Conservation (phyloP, 2,888 invertebrate genomes). For the Callimorpha dominula region DNA sequence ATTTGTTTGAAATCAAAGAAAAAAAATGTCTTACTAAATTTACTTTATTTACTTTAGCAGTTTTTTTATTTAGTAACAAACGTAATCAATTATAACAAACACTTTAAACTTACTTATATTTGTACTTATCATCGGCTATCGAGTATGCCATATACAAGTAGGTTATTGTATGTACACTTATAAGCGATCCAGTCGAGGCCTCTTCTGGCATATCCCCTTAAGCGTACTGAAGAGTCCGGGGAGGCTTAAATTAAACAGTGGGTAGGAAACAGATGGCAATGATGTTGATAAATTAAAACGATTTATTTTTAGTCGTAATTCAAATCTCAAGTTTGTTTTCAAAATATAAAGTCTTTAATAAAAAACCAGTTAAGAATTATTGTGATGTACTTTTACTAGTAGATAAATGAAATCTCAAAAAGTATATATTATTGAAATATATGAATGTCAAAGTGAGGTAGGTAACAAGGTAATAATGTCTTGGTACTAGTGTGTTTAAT, state of each 20-base stretch:
- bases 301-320: slow-evolving; percentile 24
- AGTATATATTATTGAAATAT: too few relatives aligned
- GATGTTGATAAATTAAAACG: slow-evolving; percentile 29
- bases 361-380: not conserved
- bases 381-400: too few relatives aligned
- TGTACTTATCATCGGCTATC: not conserved
- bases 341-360: slow-evolving; percentile 4
- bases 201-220: slow-evolving; percentile 7
- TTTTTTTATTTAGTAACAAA: not conserved
- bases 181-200: slow-evolving; percentile 6
- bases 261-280: slow-evolving; percentile 29
- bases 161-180: not conserved
- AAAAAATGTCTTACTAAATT: too few relatives aligned
- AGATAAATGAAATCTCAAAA: too few relatives aligned
- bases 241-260: slow-evolving; percentile 29
- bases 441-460: too few relatives aligned
- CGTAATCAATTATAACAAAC: not conserved
- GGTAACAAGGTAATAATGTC: too few relatives aligned
- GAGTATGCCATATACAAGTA: not conserved
- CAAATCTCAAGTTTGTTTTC: slow-evolving; percentile 15
- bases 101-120: not conserved
- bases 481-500: too few relatives aligned
- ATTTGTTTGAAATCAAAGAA: too few relatives aligned
- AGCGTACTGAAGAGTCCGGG: slow-evolving; percentile 10
- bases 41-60: too few relatives aligned